Conservation (phyloP, 2,888 invertebrate species). For the Eucera pruinosa region DNA sequence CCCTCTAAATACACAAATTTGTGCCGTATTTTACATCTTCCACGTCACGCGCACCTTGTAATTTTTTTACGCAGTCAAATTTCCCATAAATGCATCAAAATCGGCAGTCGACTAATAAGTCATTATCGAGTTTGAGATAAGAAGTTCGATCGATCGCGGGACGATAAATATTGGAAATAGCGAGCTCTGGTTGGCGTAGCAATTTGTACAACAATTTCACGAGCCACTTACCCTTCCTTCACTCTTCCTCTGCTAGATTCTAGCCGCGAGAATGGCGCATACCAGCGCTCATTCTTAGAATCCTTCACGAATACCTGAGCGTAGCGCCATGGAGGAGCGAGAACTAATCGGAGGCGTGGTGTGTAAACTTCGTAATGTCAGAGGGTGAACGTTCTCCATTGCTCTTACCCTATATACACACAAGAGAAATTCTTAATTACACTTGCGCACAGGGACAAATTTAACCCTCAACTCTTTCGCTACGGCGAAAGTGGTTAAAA, state of each 20-base stretch:
- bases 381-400: conserved; percentile 46
- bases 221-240: conserved; percentile 56
- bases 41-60: no score
- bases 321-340: conserved; percentile 36
- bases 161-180: conserved; percentile 72
- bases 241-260: conserved; percentile 25
- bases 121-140: no score
- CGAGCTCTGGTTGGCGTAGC: conserved; percentile 33
- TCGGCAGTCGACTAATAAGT: no score
- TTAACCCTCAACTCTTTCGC: no score
- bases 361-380: conserved; percentile 58
- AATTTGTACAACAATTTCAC: conserved; percentile 73
- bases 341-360: conserved; percentile 60
- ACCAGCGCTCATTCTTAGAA: conserved; percentile 66
- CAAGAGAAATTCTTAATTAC: background rate
- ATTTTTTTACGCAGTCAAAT: no score
- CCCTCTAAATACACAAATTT: no score
- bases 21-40: no score
- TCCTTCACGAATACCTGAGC: conserved; percentile 67
- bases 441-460: no score
- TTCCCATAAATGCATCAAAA: no score
- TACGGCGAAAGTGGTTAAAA: no score
- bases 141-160: background rate
- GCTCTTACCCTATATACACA: background rate
- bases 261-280: conserved; percentile 49